Percentiles rank a stretch among this genome's conserved stretches.
Conservation (phyloP, 2,888 invertebrate species). For the Chrysolina americana region DNA sequence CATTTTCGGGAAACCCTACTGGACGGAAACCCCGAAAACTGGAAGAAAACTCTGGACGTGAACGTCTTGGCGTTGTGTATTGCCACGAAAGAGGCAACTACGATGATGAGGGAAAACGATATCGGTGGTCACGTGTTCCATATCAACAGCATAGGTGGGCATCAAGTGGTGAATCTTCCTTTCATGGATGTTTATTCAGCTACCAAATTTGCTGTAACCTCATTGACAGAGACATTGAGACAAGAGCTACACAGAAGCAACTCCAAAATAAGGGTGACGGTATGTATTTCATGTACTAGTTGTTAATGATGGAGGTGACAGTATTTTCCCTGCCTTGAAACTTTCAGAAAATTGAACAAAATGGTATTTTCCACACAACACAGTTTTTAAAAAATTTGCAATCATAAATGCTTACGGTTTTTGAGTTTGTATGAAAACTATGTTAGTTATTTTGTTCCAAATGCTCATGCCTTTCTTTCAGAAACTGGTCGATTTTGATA, state of each 20-base stretch:
- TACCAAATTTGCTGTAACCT: conserved; percentile 55
- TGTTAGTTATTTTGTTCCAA: too few species aligned
- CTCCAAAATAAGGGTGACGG: conserved; percentile 47
- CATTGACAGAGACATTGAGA: conserved; percentile 53
- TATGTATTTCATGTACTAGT: conserved; percentile 12
- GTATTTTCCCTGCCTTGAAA: too few species aligned
- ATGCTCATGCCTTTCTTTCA: too few species aligned
- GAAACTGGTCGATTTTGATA: too few species aligned
- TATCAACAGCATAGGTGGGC: conserved; percentile 60
- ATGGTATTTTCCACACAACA: too few species aligned
- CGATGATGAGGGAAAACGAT: conserved; percentile 56
- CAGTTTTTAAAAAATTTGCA: too few species aligned
- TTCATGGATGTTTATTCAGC: conserved; percentile 53
- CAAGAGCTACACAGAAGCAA: conserved; percentile 48
- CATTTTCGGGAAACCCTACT: conserved; percentile 49
- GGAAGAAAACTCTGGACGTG: conserved; percentile 51
- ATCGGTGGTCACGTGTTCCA: conserved; percentile 61
- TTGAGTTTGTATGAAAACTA: too few species aligned
- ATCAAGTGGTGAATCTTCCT: conserved; percentile 54
- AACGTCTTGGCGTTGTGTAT: conserved; percentile 54
- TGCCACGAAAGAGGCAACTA: conserved; percentile 59
- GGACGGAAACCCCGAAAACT: conserved; percentile 54
- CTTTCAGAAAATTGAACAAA: too few species aligned
- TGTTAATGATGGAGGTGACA: background rate
- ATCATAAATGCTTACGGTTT: too few species aligned